Percentiles rank a stretch among this genome's conserved stretches.
These are phyloP conservation scores for Lampropteryx suffumata DNA, from an alignment of 2,888 invertebrate genomes.

Conservation along the genomic window DNA sequence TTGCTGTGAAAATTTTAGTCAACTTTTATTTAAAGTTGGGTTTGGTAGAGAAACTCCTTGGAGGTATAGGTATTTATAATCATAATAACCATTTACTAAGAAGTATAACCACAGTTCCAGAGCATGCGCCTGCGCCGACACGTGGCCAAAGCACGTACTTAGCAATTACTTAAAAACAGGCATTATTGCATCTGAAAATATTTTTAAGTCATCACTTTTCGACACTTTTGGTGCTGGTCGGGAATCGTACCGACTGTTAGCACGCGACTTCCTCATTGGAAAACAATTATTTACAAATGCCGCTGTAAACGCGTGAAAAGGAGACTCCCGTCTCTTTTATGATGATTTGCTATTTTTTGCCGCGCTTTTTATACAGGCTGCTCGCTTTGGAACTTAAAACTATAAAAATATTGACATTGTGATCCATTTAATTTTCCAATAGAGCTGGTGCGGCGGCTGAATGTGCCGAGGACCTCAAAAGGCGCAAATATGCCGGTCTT, in stretches of 20 bases:
- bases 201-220: conserved; percentile 41
- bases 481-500: no score
- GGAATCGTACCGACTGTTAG: conserved; percentile 47
- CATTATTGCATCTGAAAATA: conserved; percentile 38
- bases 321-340: conserved; percentile 20
- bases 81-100: neutral
- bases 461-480: no score
- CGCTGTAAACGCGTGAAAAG: conserved; percentile 41
- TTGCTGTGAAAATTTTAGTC: no score
- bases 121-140: conserved; percentile 18
- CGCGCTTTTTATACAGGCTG: conserved; percentile 19
- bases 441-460: no score
- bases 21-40: no score
- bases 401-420: no score
- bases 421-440: no score
- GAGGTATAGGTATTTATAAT: no score
- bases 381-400: no score
- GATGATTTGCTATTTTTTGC: conserved; percentile 24
- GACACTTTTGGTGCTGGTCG: conserved; percentile 37
- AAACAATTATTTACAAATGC: conserved; percentile 52
- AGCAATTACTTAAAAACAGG: conserved; percentile 22
- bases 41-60: no score
- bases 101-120: conserved; percentile 3
- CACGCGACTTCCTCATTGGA: conserved; percentile 63
- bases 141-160: conserved; percentile 33